Evolutionary conservation across 2,888 invertebrate species (phyloP), one percentile per base, ranked within the genome.

Genomic region (Amiota mariae): DNA sequence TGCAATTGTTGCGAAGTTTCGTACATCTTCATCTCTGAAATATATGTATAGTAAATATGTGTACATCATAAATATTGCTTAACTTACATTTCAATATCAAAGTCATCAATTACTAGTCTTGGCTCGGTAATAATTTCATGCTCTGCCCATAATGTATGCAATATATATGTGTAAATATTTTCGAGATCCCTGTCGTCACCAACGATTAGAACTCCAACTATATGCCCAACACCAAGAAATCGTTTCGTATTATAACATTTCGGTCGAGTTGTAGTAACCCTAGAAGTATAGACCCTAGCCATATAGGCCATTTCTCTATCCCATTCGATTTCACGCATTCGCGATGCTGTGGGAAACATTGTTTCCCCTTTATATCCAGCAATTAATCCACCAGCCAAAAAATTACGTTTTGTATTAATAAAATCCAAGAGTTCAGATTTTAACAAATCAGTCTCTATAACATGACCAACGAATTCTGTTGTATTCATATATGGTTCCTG

Each of bases 241-340:
- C 83, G 81, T 2, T 8, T 8, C 0, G 77, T 71, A 8, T 80
- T 20, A 9, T 82, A 78, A 48, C 83, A 83, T 0, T 59, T 11
- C 1, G 83, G 20, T 13, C 78, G 81, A 51, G 49, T 75, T 2
- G 77, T 79, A 1, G 83, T 82, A 0, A 85, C 77, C 0, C 77
- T 76, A 1, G 66, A 4, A 0, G 72, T 80, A 48, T 83, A 83
- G 0, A 61, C 1, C 0, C 79, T 75, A 1, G 85, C 77, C 75
- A 72, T 75, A 54, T 82, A 81, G 8, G 64, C 85, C 70, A 83
- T 68, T 8, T 83, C 85, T n/a, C 11, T 4, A 13, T 83, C 83
- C 85, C 83, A 83, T 24, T 82, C 67, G 1, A 85, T 20, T 49
- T 71, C 72, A 0, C 81, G 81, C 85, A 83, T 78, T 9, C 85